Conservation (phyloP, 2,797 vertebrate species). For the Balearica regulorum region DNA sequence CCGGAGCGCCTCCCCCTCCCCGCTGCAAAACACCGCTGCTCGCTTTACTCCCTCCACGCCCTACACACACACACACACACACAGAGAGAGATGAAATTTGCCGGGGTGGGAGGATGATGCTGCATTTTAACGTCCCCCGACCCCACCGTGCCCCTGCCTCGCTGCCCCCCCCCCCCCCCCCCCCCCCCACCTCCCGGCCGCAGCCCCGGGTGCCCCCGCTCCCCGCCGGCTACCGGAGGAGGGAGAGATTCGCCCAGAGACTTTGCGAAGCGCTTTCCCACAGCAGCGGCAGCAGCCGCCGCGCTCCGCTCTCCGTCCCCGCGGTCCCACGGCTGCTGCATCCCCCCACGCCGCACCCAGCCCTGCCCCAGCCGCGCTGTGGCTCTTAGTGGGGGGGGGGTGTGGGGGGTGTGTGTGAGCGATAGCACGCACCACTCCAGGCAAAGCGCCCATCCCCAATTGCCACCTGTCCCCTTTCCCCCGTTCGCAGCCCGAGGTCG, state of each 20-base stretch:
- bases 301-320: neutral
- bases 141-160: neutral
- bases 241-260: neutral
- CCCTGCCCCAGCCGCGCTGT: neutral
- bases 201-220: neutral
- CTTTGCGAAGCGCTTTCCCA: neutral
- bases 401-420: too few relatives aligned
- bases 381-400: neutral
- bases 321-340: neutral
- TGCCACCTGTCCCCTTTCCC: neutral
- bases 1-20: neutral
- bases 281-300: neutral
- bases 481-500: neutral
- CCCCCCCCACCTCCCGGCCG: too few relatives aligned
- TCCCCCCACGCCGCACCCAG: neutral
- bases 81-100: neutral
- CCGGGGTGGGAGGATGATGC: conserved; percentile 14
- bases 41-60: neutral
- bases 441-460: neutral
- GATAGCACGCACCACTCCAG: neutral
- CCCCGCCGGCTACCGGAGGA: neutral
- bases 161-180: neutral
- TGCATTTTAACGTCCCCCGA: conserved; percentile 24
- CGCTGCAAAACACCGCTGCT: neutral
- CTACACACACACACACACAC: neutral